Base-by-base conservation (phyloP, 1,140 invertebrate species). In the Drosophila bocqueti region DNA sequence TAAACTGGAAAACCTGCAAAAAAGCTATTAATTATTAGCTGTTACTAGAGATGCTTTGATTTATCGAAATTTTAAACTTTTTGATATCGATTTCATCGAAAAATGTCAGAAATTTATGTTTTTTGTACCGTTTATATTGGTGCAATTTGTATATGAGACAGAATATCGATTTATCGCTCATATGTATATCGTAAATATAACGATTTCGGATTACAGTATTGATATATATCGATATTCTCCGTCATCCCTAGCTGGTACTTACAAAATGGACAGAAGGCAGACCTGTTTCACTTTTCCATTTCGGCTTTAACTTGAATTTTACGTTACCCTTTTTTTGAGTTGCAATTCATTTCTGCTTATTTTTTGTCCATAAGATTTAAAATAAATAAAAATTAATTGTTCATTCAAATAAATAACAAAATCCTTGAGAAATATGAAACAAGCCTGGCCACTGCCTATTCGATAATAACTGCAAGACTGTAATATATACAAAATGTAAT, bases 401-500 rank as follows among this genome's bases (percentile, higher is more conserved):
- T 31, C 9, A 9, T 34, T 34, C 8, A 34, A 24, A 24, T 21
- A 24, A 46, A 8, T 46, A 15, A 46, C 5, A 31, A 31, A 31
- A 31, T 31, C 29, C 7, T 31, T 2, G n/a, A 15, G 34, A 24
- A 38, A 16, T 2, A 16, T 55, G 1, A 40, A 40, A n/a, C 21
- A 24, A 6, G 21, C 5, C 61, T 21, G 61, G 8, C 24, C 2
- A 15, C 36, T 4, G 34, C 7, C 34, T 42, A 16, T 60, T 34
- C 18, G 4, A 42, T 45, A 24, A 16, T 38, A 55, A 16, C 45
- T 47, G 64, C 64, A 67, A 55, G 15, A 40, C 65, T 49, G 31
- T 18, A 45, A 47, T 45, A 61, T 45, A 58, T 29, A 43, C 26
- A 60, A 10, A 59, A 43, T 62, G 38, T 34, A 62, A 65, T 62